Evolutionary conservation across 1,140 invertebrate species (phyloP).

Genomic region (Oryctes rhinoceros): DNA sequence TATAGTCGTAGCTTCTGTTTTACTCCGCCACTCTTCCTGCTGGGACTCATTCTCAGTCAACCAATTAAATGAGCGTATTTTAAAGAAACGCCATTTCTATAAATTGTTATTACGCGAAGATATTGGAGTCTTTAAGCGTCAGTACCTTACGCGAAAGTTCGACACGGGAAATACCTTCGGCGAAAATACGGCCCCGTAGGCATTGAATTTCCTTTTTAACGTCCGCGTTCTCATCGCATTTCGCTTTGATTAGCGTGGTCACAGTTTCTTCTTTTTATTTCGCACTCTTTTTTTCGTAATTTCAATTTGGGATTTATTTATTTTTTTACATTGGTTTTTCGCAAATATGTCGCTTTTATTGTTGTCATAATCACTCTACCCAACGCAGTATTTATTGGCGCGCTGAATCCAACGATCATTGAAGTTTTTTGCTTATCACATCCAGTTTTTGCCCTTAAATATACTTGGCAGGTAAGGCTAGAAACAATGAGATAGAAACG

Average conservation of each 20-base stretch:
- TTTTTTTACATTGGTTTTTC: too few relatives aligned
- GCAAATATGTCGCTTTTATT: too few relatives aligned
- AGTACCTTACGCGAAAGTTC: slow-evolving; percentile 31
- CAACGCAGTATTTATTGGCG: too few relatives aligned
- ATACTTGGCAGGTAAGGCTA: too few relatives aligned
- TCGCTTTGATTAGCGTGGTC: slow-evolving; percentile 15
- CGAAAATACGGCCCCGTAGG: slow-evolving; percentile 11
- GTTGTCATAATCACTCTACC: too few relatives aligned
- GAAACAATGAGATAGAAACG: too few relatives aligned
- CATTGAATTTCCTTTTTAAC: slow-evolving; percentile 8
- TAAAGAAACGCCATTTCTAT: slow-evolving; percentile 52
- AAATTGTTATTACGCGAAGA: slow-evolving; percentile 51
- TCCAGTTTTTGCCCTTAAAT: too few relatives aligned
- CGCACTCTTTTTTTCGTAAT: too few relatives aligned
- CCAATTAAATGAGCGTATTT: slow-evolving; percentile 53
- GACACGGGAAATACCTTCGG: slow-evolving; percentile 34
- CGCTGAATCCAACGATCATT: too few relatives aligned
- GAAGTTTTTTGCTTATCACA: too few relatives aligned
- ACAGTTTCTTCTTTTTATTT: not conserved
- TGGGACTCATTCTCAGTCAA: slow-evolving; percentile 53
- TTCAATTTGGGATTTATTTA: too few relatives aligned
- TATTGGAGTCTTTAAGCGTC: slow-evolving; percentile 41
- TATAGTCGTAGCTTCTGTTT: slow-evolving; percentile 48
- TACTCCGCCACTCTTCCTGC: slow-evolving; percentile 45
- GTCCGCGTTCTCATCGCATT: slow-evolving; percentile 12